Evolutionary conservation across 2,113 vertebrate species (phyloP).

Genomic region (Chlamydotis undulata): DNA sequence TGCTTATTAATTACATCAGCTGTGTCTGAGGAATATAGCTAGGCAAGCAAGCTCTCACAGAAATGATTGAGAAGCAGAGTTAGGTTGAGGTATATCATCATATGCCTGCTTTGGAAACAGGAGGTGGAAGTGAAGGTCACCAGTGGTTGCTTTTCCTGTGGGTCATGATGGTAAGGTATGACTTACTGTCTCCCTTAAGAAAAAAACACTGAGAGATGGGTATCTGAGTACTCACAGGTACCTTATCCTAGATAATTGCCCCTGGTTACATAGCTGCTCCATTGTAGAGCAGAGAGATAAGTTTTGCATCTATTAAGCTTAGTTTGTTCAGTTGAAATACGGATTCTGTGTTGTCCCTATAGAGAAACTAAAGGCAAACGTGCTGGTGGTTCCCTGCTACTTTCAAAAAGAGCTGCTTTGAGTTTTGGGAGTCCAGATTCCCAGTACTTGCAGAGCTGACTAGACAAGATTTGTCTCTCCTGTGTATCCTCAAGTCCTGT

Average conservation of each 20-base stretch:
- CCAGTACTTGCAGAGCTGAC: neutral
- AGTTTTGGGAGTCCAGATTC: neutral
- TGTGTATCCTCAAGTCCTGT: neutral
- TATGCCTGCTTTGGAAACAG: neutral
- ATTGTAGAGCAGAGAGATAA: neutral
- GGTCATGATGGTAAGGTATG: neutral
- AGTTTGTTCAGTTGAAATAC: neutral
- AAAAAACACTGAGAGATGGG: neutral
- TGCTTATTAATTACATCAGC: neutral
- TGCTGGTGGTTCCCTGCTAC: neutral
- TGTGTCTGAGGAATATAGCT: neutral
- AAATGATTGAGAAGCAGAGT: neutral
- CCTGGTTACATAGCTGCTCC: neutral
- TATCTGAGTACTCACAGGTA: neutral
- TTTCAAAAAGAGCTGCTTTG: neutral
- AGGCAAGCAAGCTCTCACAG: neutral
- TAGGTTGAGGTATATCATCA: fast-evolving
- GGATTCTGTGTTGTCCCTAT: neutral
- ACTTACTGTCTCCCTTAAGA: neutral
- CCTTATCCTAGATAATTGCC: neutral
- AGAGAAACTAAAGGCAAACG: neutral
- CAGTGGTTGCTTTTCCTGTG: neutral
- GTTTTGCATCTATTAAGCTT: neutral
- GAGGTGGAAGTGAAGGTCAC: neutral
- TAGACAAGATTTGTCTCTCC: neutral